phyloP scores from a whole-genome alignment of 2,113 vertebrate species.

The Microtus oregoni region DNA sequence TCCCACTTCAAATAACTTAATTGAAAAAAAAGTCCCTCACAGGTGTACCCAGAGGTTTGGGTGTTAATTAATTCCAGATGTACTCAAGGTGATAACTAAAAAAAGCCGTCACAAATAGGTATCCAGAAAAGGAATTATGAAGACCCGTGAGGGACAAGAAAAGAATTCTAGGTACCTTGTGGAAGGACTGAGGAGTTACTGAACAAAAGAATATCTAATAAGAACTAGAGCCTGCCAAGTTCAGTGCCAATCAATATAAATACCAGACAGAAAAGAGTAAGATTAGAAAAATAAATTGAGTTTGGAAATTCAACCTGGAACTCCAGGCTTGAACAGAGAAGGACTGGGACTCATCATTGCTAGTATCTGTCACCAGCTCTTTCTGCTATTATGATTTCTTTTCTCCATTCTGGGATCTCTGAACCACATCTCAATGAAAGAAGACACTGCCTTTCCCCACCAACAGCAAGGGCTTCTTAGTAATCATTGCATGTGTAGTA shows the following conservation, averaged over 20 bases:
- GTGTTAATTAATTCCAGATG: neutral
- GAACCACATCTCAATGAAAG: neutral
- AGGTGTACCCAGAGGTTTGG: neutral
- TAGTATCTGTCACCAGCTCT: neutral
- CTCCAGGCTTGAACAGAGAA: neutral
- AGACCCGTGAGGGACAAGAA: neutral
- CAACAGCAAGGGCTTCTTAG: neutral
- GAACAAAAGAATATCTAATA: neutral
- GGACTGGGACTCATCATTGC: too few relatives aligned
- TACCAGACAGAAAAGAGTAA: neutral
- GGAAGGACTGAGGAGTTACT: neutral
- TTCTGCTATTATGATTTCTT: accelerated
- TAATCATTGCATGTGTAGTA: neutral
- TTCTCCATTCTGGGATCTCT: neutral
- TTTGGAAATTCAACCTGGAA: neutral
- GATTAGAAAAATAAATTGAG: neutral
- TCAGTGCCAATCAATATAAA: neutral
- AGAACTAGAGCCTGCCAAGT: neutral
- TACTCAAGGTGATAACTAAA: neutral
- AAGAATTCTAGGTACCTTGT: neutral
- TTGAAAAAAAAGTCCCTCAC: neutral
- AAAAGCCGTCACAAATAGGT: neutral
- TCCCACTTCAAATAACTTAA: neutral
- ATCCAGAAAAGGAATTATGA: neutral
- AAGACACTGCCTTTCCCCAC: neutral